Conservation (phyloP, 2,113 vertebrate species). For the Chamaea fasciata region DNA sequence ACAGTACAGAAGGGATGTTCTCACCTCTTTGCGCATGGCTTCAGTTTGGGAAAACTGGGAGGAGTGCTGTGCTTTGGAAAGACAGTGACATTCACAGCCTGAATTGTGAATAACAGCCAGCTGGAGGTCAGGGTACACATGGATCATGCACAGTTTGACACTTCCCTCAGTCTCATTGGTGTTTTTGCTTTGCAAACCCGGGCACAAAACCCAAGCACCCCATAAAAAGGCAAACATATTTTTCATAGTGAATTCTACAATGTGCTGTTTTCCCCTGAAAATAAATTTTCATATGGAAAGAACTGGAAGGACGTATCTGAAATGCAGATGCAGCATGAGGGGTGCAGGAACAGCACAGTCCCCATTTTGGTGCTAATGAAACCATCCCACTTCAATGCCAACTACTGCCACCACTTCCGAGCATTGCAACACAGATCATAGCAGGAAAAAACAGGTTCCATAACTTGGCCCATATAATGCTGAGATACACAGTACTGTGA, state of each 20-base stretch:
- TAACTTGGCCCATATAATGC: not conserved
- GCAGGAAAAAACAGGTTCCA: slow-evolving; percentile 29
- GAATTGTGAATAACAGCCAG: not conserved
- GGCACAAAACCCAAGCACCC: not conserved
- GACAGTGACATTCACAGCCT: not conserved
- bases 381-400: not conserved
- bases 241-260: not conserved
- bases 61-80: not conserved
- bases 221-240: not conserved
- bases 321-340: rapidly evolving
- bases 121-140: not conserved
- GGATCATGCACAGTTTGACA: not conserved
- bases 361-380: not conserved
- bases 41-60: not conserved
- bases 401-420: slow-evolving; percentile 38
- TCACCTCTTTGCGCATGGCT: not conserved
- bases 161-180: not conserved
- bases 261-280: not conserved
- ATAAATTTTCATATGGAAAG: not conserved
- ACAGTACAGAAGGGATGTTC: not conserved
- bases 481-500: not conserved
- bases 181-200: not conserved
- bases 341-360: not conserved
- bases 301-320: not conserved
- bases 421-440: not conserved